Evolutionary conservation across 92 coral and sea anemone genomes (phyloP), one percentile per base, ranked within the genome.

Genomic region (Heliopora coerulea): DNA sequence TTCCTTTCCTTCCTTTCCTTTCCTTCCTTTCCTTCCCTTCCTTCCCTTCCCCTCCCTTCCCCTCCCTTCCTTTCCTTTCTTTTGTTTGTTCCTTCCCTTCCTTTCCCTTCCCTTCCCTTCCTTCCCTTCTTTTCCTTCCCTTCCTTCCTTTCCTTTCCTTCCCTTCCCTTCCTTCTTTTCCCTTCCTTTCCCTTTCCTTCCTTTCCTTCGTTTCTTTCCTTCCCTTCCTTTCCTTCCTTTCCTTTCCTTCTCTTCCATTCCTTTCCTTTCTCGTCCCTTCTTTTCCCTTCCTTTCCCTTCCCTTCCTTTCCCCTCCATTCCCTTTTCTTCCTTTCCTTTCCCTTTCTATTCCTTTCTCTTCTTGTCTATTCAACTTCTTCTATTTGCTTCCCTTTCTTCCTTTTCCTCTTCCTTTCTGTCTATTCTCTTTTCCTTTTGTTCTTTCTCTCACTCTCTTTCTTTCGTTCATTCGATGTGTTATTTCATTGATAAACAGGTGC

Each of bases 401-500:
- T 11, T 37, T 37, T 4, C 42, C 42, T 37, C 11, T 4, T 11
- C 11, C 11, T 4, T 11, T 11, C 11, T 37, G 42, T 11, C 11
- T 37, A 11, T 11, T 11, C 11, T 37, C 6, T 11, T 37, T 37
- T 4, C 42, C 42, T 37, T 37, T 4, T 11, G 3, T n/a, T 46
- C 52, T 2, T n/a, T 46, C n/a, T 2, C 52, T 46, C n/a, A 8
- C 52, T 46, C 52, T 2, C n/a, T 46, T 46, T 2, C 52, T 46
- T 46, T n/a, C n/a, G n/a, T n/a, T n/a, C n/a, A n/a, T n/a, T n/a
- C n/a, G n/a, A n/a, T n/a, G n/a, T n/a, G n/a, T n/a, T n/a, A n/a
- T n/a, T n/a, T n/a, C n/a, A n/a, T n/a, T n/a, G n/a, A 40, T 23
- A 21, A 15, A 18, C 7, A 68, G 75, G 75, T 68, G 17, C 75